A percentile compares a stretch with the other conserved stretches of the same genome.
Conservation (phyloP, 2,888 invertebrate species). For the Chaitophorus viminalis region DNA sequence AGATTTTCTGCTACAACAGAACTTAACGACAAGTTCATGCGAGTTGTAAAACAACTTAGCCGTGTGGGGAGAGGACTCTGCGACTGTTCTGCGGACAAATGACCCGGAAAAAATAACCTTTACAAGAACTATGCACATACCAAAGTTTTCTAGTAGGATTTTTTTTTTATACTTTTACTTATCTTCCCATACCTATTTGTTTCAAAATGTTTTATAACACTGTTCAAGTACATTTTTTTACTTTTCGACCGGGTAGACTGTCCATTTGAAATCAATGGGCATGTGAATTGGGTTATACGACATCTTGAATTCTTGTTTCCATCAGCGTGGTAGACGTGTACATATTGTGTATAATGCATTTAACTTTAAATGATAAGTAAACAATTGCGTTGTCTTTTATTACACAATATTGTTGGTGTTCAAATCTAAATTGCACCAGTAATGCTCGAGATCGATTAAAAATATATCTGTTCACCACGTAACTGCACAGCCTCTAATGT, state of each 20-base stretch:
- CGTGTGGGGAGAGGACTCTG: neutral
- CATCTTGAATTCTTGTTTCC: neutral
- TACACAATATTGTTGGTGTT: neutral
- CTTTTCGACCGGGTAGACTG: constrained; percentile 31
- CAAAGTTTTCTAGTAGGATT: constrained; percentile 23
- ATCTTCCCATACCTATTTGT: constrained; percentile 18
- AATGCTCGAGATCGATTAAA: neutral
- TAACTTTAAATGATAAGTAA: constrained; percentile 22
- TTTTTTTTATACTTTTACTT: constrained; percentile 44
- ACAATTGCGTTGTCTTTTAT: neutral
- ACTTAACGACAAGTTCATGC: constrained; percentile 59
- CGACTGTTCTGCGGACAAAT: constrained; percentile 43
- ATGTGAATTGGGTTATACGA: constrained; percentile 34
- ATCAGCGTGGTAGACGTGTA: neutral
- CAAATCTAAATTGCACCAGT: too few relatives aligned
- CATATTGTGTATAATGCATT: neutral
- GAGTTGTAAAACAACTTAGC: constrained; percentile 51
- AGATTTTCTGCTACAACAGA: constrained; percentile 39
- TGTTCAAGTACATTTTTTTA: constrained; percentile 31
- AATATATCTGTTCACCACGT: neutral
- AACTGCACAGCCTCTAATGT: too few relatives aligned
- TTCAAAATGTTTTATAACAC: constrained; percentile 50
- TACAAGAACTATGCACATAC: neutral
- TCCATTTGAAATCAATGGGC: constrained; percentile 43
- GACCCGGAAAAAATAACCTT: constrained; percentile 55